Evolutionary conservation across 2,888 invertebrate species (phyloP).

Genomic region (Hyposoter didymator): DNA sequence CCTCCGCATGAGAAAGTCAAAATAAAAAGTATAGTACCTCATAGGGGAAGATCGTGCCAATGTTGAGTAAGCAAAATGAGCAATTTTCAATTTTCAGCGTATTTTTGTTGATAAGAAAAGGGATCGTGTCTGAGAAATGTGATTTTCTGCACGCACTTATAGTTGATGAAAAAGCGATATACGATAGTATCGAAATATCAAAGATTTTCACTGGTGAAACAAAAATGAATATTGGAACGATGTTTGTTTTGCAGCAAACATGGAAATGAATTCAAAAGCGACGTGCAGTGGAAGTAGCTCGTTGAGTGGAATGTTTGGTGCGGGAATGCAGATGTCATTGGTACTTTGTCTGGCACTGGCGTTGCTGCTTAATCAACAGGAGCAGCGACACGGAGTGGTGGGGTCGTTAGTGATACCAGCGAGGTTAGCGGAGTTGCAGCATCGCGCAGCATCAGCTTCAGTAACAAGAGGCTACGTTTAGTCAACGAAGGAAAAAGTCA

Average conservation of each 20-base stretch:
- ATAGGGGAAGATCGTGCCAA: too few species aligned
- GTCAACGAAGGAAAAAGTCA: conserved; percentile 71
- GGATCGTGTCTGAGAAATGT: too few species aligned
- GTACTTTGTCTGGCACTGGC: conserved; percentile 72
- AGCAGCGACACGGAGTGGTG: conserved; percentile 58
- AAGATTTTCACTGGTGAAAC: neutral
- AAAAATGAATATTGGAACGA: neutral
- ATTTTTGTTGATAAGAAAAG: too few species aligned
- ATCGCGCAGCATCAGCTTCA: conserved; percentile 66
- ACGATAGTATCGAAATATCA: neutral
- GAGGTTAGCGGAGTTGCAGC: conserved; percentile 45
- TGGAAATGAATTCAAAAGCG: conserved; percentile 79
- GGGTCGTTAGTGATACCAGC: conserved; percentile 58
- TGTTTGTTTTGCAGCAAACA: conserved; percentile 79
- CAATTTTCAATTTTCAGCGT: too few species aligned
- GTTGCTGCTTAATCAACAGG: conserved; percentile 64
- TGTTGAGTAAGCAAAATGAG: too few species aligned
- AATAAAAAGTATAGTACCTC: too few species aligned
- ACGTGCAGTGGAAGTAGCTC: conserved; percentile 79
- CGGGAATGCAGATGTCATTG: conserved; percentile 74
- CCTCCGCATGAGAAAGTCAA: too few species aligned
- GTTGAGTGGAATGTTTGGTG: conserved; percentile 62
- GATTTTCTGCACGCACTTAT: too few species aligned
- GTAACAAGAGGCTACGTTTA: conserved; percentile 77
- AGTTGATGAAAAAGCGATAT: too few species aligned